Base-by-base conservation (phyloP, 2,888 invertebrate species). In the Aspidapion aeneum region DNA sequence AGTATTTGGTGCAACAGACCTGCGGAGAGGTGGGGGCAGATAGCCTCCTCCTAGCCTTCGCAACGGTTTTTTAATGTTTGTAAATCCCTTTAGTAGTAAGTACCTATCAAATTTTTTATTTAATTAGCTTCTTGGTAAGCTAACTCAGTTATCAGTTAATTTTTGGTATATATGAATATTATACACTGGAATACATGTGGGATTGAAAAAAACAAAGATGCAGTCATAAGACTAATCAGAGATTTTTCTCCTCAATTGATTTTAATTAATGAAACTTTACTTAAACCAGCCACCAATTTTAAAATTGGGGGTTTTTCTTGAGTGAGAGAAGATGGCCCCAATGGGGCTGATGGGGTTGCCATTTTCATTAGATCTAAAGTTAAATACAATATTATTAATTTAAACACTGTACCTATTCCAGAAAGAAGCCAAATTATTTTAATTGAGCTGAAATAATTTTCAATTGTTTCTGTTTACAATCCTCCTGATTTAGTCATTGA, bases 151-250 rank as follows among this genome's bases (percentile, higher is more conserved):
- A 12, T 35, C 12, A 35, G 12, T 35, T 35, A 12, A 12, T 35
- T 35, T 35, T 12, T 35, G 35, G 3, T 35, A 35, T 7, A 35
- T 52, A 52, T 52, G 52, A 52, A 52, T 52, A 52, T 52, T 9
- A 52, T 52, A 3, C 52, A 52, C n/a, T 52, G 52, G 52, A 52
- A 52, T 52, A 52, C 19, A 18, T 52, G 52, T 52, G 52, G 52
- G 3, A 19, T 52, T 17, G 52, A 52, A n/a, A 19, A 17, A 52
- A 35, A 35, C 12, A 35, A 35, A 12, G 35, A 35, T 12, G 35
- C 35, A 35, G 12, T 35, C 12, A 35, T 35, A 35, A 35, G 35
- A 35, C 12, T 35, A 35, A 35, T 35, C 12, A 35, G 35, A 35
- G 12, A 35, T 12, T 35, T 35, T 35, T 35, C 35, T 7, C 35